Conservation (phyloP, 2,888 invertebrate species). For the Archips crataeganus region DNA sequence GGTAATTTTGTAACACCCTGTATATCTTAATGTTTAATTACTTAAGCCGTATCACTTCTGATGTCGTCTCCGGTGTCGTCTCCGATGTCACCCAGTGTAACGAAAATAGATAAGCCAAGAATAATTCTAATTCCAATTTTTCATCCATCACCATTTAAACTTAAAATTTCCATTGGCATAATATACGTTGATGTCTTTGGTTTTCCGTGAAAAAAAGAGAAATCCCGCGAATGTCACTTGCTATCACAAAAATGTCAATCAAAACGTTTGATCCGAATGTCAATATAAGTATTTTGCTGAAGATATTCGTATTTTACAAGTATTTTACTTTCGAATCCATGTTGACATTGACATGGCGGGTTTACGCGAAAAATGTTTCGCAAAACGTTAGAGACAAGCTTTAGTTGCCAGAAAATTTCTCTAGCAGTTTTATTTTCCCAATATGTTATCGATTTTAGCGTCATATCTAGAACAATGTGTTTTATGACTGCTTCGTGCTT, state of each 20-base stretch:
- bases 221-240: constrained; percentile 5
- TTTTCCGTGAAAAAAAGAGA: no score
- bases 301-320: constrained; percentile 3
- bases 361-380: neutral
- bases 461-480: neutral
- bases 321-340: constrained; percentile 1
- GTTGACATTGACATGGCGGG: neutral
- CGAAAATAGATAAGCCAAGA: no score
- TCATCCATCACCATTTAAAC: neutral
- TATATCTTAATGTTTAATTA: no score
- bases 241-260: constrained; percentile 2
- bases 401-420: neutral
- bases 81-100: no score
- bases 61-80: no score
- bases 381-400: neutral
- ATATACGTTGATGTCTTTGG: neutral
- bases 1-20: no score
- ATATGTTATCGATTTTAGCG: neutral
- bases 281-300: constrained; percentile 1
- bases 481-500: neutral
- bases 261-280: neutral
- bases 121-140: no score
- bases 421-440: neutral
- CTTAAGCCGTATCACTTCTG: no score
- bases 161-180: neutral